These are phyloP conservation scores for Crambe crambe DNA, from an alignment of 37 sponge, comb jelly and placozoan species.

Conservation along the genomic window DNA sequence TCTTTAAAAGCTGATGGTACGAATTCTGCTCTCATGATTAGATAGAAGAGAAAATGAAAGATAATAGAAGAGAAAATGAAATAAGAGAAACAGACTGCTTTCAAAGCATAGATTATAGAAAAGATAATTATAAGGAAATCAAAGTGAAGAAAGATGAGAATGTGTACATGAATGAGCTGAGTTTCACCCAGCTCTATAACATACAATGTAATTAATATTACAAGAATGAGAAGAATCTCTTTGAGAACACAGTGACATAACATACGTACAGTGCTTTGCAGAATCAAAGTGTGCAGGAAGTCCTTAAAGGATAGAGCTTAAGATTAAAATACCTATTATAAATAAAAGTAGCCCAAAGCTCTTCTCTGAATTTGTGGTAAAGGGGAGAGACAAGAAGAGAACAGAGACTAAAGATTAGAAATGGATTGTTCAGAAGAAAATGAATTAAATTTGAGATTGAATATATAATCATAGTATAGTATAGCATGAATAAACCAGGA, in stretches of 20 bases:
- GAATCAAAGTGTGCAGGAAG: constrained; percentile 1
- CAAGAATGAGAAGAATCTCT: not conserved
- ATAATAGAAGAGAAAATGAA: not conserved
- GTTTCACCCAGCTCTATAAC: too few relatives aligned
- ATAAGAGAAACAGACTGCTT: not conserved
- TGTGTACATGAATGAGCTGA: not conserved
- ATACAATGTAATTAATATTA: not conserved
- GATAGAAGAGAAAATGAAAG: not conserved
- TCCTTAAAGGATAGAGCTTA: not conserved
- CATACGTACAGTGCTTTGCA: not conserved
- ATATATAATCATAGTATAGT: not conserved
- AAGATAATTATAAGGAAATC: not conserved
- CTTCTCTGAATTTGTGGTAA: not conserved
- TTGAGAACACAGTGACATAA: too few relatives aligned
- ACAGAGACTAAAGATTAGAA: not conserved
- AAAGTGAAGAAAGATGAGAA: not conserved
- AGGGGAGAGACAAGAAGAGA: not conserved
- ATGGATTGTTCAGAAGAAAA: not conserved
- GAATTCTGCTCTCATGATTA: not conserved
- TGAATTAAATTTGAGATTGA: too few relatives aligned
- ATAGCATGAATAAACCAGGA: not conserved
- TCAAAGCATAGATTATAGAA: too few relatives aligned
- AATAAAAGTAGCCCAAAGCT: not conserved
- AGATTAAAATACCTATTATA: too few relatives aligned
- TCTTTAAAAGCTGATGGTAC: not conserved